Evolutionary conservation across 2,888 invertebrate species (phyloP), one percentile per base, ranked within the genome.

Genomic region (Octodonta nipae): DNA sequence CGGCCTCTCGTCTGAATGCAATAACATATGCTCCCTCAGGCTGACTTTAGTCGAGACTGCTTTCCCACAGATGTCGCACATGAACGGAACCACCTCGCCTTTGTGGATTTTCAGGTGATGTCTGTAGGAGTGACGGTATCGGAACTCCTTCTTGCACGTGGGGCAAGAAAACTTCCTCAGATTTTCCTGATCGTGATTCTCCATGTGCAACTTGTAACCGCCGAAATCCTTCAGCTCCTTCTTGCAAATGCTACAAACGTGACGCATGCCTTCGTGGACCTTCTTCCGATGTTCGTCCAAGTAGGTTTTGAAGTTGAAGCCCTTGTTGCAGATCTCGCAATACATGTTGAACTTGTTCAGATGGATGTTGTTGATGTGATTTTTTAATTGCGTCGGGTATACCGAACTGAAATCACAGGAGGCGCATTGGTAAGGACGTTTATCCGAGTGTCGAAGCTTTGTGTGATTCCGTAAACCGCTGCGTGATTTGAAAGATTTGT

Each of bases 21-120:
- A 46, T 3, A 44, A 36, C 32, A 47, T 37, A 29, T 54, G 53
- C 24, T 52, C 50, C 11, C 51, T 50, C 11, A 54, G 34, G 15
- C 49, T 44, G 3, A 45, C 42, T 16, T 41, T 40, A 25, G 63
- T 64, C 32, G 63, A 64, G 10, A 69, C 50, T 35, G 61, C 61
- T 43, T 68, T 67, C 4, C 67, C 67, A 36, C 70, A 70, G 3
- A 61, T 59, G 34, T 69, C 66, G 42, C 70, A 70, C 16, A 55
- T 40, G 36, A 45, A 45, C 13, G 36, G n/a, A n/a, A n/a, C n/a
- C n/a, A n/a, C n/a, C n/a, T n/a, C n/a, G n/a, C n/a, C n/a, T n/a
- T n/a, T n/a, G n/a, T n/a, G n/a, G n/a, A n/a, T n/a, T n/a, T n/a
- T n/a, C n/a, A n/a, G n/a, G n/a, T n/a, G n/a, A n/a, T n/a, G n/a